Conservation (phyloP, 2,113 vertebrate genomes). For the Salvator merianae region DNA sequence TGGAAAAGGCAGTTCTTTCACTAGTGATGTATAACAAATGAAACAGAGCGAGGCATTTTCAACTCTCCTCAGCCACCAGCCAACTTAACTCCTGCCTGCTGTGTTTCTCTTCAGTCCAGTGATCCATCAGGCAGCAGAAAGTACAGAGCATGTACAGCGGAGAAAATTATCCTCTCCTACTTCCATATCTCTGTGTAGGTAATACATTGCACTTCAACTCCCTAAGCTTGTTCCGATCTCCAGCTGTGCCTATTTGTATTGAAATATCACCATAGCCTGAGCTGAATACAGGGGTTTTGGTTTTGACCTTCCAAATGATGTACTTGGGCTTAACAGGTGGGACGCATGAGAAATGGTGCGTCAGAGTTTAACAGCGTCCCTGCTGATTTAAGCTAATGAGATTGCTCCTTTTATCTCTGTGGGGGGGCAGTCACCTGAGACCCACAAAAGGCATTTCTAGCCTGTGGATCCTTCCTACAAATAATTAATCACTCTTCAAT, state of each 20-base stretch:
- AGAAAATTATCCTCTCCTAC: background rate
- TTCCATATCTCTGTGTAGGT: background rate
- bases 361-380: constrained; percentile 30
- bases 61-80: background rate
- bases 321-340: constrained; percentile 2
- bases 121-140: background rate
- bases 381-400: constrained; percentile 31
- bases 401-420: constrained; percentile 25
- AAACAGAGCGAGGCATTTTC: background rate
- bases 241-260: constrained; percentile 22
- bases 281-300: background rate
- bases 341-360: constrained; percentile 15
- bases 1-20: background rate
- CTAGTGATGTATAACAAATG: background rate
- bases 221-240: background rate
- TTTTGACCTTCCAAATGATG: constrained; percentile 39
- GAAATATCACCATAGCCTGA: constrained; percentile 28
- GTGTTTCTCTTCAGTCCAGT: background rate
- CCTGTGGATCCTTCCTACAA: background rate
- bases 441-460: background rate
- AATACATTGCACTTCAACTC: background rate
- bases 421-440: background rate
- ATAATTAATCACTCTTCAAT: constrained; percentile 42
- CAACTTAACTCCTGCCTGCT: background rate
- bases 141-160: background rate